Evolutionary conservation across 2,113 vertebrate species (phyloP).

Genomic region (Falcunculus frontatus): DNA sequence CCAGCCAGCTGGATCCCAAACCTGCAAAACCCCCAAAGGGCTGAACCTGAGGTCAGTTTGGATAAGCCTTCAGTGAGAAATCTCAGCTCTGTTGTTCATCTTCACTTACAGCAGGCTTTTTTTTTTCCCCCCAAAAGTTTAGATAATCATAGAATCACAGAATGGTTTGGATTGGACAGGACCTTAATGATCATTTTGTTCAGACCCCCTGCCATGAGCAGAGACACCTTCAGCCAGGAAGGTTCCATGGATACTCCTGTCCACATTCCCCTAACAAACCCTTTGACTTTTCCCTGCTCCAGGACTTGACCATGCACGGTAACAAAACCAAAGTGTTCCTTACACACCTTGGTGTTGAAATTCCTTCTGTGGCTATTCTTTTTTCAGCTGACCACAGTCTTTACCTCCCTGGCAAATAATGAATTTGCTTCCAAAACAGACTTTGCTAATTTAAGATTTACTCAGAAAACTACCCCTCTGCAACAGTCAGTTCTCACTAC

Average conservation of each 20-base stretch:
- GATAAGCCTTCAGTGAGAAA: neutral
- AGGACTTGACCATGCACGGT: accelerated
- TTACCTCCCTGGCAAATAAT: neutral
- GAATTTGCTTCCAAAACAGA: neutral
- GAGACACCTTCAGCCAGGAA: neutral
- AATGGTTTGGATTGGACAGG: neutral
- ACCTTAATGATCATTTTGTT: neutral
- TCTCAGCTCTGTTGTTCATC: neutral
- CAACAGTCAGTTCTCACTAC: neutral
- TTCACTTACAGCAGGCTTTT: neutral
- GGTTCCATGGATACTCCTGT: neutral
- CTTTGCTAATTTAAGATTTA: neutral
- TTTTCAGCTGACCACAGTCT: neutral
- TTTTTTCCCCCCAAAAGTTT: neutral
- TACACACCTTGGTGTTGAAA: accelerated
- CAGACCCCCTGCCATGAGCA: neutral
- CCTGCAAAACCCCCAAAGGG: neutral
- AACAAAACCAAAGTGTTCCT: neutral
- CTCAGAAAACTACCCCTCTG: neutral
- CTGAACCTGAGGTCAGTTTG: neutral
- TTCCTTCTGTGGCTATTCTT: neutral
- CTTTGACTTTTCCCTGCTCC: neutral
- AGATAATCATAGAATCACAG: neutral
- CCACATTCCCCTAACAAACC: neutral
- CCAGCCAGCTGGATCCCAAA: neutral